phyloP scores from a whole-genome alignment of 2,797 vertebrate genomes.

The Danio tinwini region DNA sequence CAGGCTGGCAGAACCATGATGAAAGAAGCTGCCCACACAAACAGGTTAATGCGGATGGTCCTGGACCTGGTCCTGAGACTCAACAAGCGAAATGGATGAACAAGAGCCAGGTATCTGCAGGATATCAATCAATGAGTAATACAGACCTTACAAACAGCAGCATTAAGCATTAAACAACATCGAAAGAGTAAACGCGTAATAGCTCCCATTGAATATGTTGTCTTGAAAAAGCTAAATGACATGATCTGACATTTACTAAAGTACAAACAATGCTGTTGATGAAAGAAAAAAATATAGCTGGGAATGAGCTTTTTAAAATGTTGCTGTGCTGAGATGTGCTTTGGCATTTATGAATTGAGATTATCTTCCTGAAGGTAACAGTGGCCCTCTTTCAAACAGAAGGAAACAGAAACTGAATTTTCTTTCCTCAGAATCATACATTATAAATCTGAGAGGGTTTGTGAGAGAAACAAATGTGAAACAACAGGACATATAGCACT shows the following conservation, averaged over 20 bases:
- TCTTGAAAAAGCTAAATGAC: neutral
- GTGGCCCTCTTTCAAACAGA: neutral
- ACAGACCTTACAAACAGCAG: too few species aligned
- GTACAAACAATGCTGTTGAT: neutral
- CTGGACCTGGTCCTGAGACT: constrained; percentile 72
- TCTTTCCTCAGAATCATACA: neutral
- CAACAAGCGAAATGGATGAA: constrained; percentile 73
- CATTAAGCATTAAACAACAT: too few species aligned
- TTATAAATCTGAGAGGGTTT: neutral
- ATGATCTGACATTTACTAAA: neutral
- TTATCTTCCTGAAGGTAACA: neutral
- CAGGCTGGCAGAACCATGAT: constrained; percentile 70
- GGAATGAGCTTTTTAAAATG: neutral
- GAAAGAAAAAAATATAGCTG: neutral
- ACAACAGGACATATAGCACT: neutral
- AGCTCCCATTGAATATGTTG: neutral
- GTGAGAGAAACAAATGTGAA: neutral
- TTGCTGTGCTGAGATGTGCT: neutral
- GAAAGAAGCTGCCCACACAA: constrained; percentile 69
- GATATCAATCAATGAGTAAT: neutral
- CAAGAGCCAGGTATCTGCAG: constrained; percentile 71
- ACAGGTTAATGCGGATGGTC: constrained; percentile 69
- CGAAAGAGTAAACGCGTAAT: too few species aligned
- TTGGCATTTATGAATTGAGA: neutral
- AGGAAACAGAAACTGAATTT: neutral